A percentile compares a stretch with the other conserved stretches of the same genome.
Evolutionary conservation across 2,113 vertebrate species (phyloP).

Genomic region (Halichoerus grypus): DNA sequence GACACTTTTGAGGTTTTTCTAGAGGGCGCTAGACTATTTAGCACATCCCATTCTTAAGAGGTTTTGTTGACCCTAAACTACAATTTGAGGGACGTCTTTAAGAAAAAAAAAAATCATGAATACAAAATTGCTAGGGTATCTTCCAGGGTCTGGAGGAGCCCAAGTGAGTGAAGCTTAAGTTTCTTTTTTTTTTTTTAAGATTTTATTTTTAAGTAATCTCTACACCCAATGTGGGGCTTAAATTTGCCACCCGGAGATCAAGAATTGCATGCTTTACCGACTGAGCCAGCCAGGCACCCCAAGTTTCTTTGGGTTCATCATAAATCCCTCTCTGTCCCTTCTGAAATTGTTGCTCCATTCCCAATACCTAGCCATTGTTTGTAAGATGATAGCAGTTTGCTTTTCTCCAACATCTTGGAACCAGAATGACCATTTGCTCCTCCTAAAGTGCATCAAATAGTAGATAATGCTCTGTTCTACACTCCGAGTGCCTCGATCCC

Average conservation of each 20-base stretch:
- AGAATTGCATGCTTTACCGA: background rate
- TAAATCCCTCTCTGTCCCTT: background rate
- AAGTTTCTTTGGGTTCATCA: background rate
- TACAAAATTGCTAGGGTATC: background rate
- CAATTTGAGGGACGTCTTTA: background rate
- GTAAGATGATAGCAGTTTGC: background rate
- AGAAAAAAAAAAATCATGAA: constrained; percentile 57
- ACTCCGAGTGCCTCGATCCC: background rate
- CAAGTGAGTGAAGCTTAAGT: background rate
- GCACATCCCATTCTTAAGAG: background rate
- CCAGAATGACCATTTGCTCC: background rate
- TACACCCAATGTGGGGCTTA: background rate
- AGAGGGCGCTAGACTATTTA: background rate
- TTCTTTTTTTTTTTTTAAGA: background rate
- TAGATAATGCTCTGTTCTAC: background rate
- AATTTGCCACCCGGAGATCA: background rate
- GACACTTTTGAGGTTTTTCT: background rate
- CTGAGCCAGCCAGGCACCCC: background rate
- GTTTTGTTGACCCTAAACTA: background rate
- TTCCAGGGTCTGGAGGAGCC: background rate
- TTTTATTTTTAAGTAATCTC: background rate
- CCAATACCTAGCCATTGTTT: background rate
- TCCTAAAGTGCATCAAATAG: background rate
- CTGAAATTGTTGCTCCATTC: background rate
- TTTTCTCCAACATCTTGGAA: background rate